phyloP scores from a whole-genome alignment of 2,888 invertebrate species.

The Caenorhabditis afra region DNA sequence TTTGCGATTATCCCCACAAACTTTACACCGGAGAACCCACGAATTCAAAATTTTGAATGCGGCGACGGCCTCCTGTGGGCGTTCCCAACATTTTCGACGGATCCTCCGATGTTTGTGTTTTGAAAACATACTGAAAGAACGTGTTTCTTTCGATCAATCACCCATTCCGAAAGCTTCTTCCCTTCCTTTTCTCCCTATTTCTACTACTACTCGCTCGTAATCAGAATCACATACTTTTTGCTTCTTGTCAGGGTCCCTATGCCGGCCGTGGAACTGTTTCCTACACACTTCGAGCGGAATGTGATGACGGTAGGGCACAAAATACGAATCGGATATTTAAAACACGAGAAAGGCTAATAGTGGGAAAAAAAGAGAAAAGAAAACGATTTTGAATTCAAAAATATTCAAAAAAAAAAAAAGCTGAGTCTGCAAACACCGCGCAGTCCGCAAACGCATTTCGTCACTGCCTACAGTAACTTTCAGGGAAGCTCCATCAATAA shows the following conservation, averaged over 20 bases:
- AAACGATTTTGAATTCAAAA: background rate
- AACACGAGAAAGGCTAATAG: background rate
- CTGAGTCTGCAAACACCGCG: conserved; percentile 19
- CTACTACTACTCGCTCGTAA: conserved; percentile 27
- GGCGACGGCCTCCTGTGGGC: conserved; percentile 11
- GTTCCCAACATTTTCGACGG: conserved; percentile 19
- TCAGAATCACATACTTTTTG: too few relatives aligned
- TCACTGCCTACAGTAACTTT: background rate
- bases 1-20: too few relatives aligned
- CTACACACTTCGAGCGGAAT: conserved; percentile 36
- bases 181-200: conserved; percentile 25
- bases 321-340: background rate
- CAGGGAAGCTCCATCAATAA: background rate
- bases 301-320: conserved; percentile 26
- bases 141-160: conserved; percentile 46
- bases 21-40: background rate
- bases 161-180: conserved; percentile 31
- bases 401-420: conserved; percentile 8
- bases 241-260: conserved; percentile 20
- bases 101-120: conserved; percentile 39
- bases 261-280: conserved; percentile 35
- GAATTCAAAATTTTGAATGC: background rate
- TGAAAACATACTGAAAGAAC: conserved; percentile 27
- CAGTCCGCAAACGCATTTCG: conserved; percentile 10
- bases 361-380: conserved; percentile 3